Conservation (phyloP, 2,113 vertebrate genomes). For the Halcyon malimbica region DNA sequence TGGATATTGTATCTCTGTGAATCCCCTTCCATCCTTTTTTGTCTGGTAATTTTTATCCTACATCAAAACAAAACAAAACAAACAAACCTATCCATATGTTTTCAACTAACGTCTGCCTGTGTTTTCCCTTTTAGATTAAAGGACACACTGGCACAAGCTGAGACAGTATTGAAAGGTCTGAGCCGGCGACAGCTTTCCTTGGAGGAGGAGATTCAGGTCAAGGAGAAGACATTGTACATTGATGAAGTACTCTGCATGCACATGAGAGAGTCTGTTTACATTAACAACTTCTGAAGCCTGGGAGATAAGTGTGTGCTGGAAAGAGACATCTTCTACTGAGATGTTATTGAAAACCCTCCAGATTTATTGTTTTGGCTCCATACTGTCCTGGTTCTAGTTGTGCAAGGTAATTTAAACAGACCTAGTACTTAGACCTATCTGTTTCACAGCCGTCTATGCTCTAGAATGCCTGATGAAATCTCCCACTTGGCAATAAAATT, state of each 20-base stretch:
- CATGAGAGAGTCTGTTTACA: slow-evolving; percentile 79
- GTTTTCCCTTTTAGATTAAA: slow-evolving; percentile 73
- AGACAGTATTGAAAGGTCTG: slow-evolving; percentile 79
- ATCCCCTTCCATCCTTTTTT: background rate
- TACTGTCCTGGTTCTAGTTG: background rate
- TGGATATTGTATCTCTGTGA: background rate
- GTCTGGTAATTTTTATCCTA: background rate
- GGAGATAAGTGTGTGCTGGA: background rate
- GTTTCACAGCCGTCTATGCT: background rate
- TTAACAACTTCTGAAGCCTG: slow-evolving; percentile 73
- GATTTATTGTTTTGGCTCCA: background rate
- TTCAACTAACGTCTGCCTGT: background rate
- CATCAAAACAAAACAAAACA: background rate
- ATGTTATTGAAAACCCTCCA: background rate
- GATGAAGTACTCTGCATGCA: slow-evolving; percentile 88
- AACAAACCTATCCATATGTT: background rate
- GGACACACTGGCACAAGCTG: slow-evolving; percentile 73
- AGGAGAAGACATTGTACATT: slow-evolving; percentile 86
- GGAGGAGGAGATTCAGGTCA: slow-evolving; percentile 86
- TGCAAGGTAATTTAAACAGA: background rate
- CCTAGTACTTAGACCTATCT: background rate
- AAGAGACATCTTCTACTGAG: background rate
- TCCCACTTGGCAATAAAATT: slow-evolving; percentile 4
- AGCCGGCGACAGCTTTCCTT: slow-evolving; percentile 79
- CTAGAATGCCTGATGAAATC: background rate